Base-by-base conservation (phyloP, 2,888 invertebrate species). In the Drosophila macrospina region DNA sequence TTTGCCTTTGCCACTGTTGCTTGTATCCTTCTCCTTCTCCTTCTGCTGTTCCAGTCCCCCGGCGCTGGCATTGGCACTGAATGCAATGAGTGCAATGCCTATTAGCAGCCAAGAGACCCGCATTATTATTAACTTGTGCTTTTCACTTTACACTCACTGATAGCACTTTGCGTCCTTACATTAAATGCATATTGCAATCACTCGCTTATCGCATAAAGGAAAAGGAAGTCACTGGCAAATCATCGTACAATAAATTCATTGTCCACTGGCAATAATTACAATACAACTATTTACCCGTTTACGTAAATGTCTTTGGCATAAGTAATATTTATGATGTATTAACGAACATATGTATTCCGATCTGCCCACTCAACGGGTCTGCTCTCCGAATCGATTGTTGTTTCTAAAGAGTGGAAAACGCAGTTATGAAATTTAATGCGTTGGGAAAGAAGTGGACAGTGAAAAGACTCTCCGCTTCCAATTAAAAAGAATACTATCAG, bases 371-470 rank as follows among this genome's bases (percentile, higher is more conserved):
- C 13, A 36, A n/a, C 24, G 11, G 24, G n/a, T n/a, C n/a, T n/a
- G n/a, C n/a, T n/a, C n/a, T n/a, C n/a, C n/a, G n/a, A n/a, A n/a
- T n/a, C n/a, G n/a, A n/a, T 11, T 11, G 30, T 28, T 5, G 30
- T 52, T 48, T 61, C 13, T 26, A 36, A 34, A 52, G 51, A 61
- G 42, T 51, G 28, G 47, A 74, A 61, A 64, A 62, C 60, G 59
- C 26, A 32, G 15, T 60, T 51, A 81, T 81, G 72, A 66, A 59
- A 59, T 41, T 55, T 63, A 71, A 78, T 70, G 67, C 32, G 52
- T 30, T 42, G 30, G 16, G 2, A 39, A 39, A 39, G 39, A 39
- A 39, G 10, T 37, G 32, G 15, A 32, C 37, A 45, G 42, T 7
- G 24, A 5, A 36, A 30, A 30, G 36, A 16, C 39, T 11, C 20